Evolutionary conservation across 2,113 vertebrate species (phyloP).

Genomic region (Empidonax traillii): DNA sequence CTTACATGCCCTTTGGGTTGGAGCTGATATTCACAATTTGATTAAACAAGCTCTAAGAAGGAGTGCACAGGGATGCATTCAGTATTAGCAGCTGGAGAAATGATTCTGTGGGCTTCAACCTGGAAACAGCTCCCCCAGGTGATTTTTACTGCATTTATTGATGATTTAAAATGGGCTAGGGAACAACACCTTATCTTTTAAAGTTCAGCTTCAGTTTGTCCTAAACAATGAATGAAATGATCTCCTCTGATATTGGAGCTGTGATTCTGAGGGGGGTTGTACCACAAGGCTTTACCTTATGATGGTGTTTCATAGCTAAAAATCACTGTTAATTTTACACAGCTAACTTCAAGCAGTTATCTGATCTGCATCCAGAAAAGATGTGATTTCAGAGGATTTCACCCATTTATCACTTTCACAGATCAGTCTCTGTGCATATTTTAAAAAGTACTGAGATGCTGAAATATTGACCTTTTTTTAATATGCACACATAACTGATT

Average conservation of each 20-base stretch:
- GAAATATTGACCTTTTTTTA: not conserved
- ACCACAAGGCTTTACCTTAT: not conserved
- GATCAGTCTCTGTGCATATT: not conserved
- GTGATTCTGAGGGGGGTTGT: rapidly evolving
- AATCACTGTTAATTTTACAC: not conserved
- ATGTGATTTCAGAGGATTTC: not conserved
- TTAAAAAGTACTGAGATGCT: not conserved
- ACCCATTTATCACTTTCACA: not conserved
- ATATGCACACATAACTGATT: not conserved
- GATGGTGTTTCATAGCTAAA: not conserved
- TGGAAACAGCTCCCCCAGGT: not conserved
- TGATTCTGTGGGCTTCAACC: not conserved
- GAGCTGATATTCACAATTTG: slow-evolving; percentile 9
- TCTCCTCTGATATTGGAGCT: not conserved
- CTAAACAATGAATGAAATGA: not conserved
- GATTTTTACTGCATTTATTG: not conserved
- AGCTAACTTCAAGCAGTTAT: not conserved
- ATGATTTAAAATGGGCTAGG: not conserved
- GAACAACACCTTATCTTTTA: not conserved
- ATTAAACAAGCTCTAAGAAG: not conserved
- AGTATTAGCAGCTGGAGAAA: not conserved
- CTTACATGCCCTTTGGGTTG: not conserved
- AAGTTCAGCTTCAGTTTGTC: not conserved
- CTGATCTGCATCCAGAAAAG: not conserved
- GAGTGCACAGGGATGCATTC: not conserved